These are phyloP conservation scores for Dendrophyllia cribrosa DNA, from an alignment of 64 coral and sea anemone species.

Conservation along the genomic window DNA sequence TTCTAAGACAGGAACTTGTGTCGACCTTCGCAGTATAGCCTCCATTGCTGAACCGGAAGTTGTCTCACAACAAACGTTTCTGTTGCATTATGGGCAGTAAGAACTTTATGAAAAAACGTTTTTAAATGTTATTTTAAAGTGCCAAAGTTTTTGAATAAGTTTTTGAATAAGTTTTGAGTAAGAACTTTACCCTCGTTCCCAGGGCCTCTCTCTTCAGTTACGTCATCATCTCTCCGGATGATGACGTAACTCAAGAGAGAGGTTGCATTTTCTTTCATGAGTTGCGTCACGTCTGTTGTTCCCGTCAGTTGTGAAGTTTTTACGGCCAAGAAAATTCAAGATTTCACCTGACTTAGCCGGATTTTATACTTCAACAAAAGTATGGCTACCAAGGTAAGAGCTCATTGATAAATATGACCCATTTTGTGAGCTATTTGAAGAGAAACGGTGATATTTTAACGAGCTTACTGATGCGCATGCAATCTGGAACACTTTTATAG, in stretches of 20 bases:
- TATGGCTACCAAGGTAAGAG: slow-evolving; percentile 27
- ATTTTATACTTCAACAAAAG: background rate
- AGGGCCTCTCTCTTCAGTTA: too few species aligned
- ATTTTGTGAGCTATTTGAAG: background rate
- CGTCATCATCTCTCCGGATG: too few species aligned
- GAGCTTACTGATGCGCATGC: too few species aligned
- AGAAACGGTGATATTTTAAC: background rate
- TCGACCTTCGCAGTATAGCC: slow-evolving; percentile 4
- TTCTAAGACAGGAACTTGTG: slow-evolving; percentile 31
- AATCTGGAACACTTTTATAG: too few species aligned
- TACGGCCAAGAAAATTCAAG: background rate
- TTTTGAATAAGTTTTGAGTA: too few species aligned
- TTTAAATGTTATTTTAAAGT: too few species aligned
- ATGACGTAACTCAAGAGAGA: too few species aligned
- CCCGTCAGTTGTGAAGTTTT: background rate
- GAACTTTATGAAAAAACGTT: too few species aligned
- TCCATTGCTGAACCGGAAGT: slow-evolving; percentile 19
- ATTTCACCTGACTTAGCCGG: background rate
- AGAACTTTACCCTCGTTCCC: too few species aligned
- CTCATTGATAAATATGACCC: background rate
- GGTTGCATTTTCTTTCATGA: background rate
- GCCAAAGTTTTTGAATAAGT: too few species aligned
- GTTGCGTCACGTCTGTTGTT: background rate
- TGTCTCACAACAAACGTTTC: background rate
- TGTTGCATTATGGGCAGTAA: slow-evolving; percentile 1